phyloP scores from a whole-genome alignment of 2,797 vertebrate genomes.

The Australoheros facetus region DNA sequence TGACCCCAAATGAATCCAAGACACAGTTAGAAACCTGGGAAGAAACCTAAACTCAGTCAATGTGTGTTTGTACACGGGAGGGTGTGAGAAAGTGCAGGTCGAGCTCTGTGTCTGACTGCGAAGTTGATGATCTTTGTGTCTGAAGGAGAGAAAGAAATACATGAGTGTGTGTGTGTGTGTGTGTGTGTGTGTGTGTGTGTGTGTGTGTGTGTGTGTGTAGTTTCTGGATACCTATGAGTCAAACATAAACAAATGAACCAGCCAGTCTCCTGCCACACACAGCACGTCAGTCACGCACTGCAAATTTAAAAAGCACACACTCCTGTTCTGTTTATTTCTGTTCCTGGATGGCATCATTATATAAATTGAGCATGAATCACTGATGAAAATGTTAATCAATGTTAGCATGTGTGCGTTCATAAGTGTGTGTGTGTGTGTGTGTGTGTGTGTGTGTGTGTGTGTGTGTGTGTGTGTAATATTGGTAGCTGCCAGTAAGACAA shows the following conservation, averaged over 20 bases:
- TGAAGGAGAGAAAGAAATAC: not conserved
- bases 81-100: not conserved
- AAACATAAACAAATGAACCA: not conserved
- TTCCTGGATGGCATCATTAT: not conserved
- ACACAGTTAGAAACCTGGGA: not conserved
- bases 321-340: not conserved
- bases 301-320: not conserved
- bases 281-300: not conserved
- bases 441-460: not conserved
- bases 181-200: fast-evolving
- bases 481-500: not conserved
- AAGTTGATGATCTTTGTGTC: not conserved
- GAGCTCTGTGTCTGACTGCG: not conserved
- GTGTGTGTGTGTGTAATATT: not conserved
- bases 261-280: not conserved
- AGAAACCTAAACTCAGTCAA: not conserved
- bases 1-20: not conserved
- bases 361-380: conserved; percentile 22
- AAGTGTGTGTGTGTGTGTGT: not conserved
- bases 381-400: not conserved
- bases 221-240: not conserved
- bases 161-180: not conserved
- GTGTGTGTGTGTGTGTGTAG: fast-evolving
- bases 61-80: fast-evolving
- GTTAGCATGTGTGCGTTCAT: not conserved